Percentiles rank a stretch among this genome's conserved stretches.
Evolutionary conservation across 1,140 invertebrate genomes (phyloP).

Genomic region (Hypothenemus hampei): DNA sequence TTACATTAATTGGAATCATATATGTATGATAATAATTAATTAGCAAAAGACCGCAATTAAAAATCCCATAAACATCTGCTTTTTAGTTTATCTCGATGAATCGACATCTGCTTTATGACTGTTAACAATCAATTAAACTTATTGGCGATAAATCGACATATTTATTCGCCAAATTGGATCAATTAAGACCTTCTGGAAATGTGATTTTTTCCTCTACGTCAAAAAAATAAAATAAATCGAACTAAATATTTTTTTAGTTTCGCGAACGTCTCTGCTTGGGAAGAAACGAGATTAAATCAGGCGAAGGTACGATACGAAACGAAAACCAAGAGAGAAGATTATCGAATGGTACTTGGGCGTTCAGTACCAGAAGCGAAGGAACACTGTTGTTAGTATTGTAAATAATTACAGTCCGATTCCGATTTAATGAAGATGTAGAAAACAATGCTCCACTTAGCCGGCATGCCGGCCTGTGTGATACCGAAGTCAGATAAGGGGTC

Average conservation of each 20-base stretch:
- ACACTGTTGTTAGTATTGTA: conserved; percentile 17
- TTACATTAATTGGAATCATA: too few relatives aligned
- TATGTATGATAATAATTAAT: conserved; percentile 1
- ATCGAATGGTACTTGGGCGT: background rate
- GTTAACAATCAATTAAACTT: conserved; percentile 13
- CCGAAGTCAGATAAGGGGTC: conserved; percentile 21
- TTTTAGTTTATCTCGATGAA: conserved; percentile 5
- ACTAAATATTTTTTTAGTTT: background rate
- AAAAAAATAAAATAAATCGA: too few relatives aligned
- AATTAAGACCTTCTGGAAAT: conserved; percentile 1
- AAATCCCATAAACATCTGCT: conserved; percentile 11
- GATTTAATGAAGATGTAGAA: conserved; percentile 25
- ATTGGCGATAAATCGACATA: conserved; percentile 8
- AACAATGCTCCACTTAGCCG: conserved; percentile 27
- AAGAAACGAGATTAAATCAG: background rate
- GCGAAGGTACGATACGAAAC: background rate
- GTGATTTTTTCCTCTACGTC: background rate
- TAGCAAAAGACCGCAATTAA: conserved; percentile 6
- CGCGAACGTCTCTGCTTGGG: background rate
- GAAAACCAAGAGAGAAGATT: background rate
- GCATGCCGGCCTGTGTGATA: conserved; percentile 20
- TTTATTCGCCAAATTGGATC: conserved; percentile 12
- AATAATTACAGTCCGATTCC: conserved; percentile 19
- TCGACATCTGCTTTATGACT: conserved; percentile 13
- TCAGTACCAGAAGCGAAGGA: conserved; percentile 4